Conservation (phyloP, 2,797 vertebrate species). For the Catamblyrhynchus diadema region DNA sequence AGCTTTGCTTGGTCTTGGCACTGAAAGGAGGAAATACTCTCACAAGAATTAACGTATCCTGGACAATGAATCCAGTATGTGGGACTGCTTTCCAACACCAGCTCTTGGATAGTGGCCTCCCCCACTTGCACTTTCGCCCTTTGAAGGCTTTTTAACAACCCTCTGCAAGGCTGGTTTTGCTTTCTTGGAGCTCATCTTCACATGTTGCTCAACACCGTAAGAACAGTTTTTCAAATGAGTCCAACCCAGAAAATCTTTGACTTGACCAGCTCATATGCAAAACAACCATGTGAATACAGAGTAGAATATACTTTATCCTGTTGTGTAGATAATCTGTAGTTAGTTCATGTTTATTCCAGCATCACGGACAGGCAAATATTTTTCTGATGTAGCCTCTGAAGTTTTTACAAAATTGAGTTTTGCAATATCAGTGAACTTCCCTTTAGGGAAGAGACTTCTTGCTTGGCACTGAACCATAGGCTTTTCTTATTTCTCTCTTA, state of each 20-base stretch:
- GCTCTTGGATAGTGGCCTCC: neutral
- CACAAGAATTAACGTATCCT: neutral
- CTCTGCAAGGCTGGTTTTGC: neutral
- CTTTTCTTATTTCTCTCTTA: neutral
- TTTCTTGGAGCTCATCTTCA: neutral
- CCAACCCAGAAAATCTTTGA: neutral
- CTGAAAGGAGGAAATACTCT: neutral
- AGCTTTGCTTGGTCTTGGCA: neutral
- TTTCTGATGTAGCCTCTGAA: neutral
- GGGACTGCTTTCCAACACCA: neutral
- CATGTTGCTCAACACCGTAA: neutral
- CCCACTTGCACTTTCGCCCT: neutral
- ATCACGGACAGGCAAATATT: fast-evolving
- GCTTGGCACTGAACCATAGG: neutral
- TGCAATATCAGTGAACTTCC: neutral
- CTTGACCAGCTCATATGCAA: neutral
- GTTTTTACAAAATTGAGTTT: neutral
- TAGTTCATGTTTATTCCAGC: neutral
- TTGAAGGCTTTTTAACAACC: neutral
- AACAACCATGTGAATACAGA: neutral
- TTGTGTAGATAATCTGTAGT: neutral
- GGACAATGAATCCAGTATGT: neutral
- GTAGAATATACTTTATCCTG: neutral
- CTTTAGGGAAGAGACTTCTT: neutral
- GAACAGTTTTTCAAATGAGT: neutral